Evolutionary conservation across 2,888 invertebrate species (phyloP).

Genomic region (Cataglyphis livida): DNA sequence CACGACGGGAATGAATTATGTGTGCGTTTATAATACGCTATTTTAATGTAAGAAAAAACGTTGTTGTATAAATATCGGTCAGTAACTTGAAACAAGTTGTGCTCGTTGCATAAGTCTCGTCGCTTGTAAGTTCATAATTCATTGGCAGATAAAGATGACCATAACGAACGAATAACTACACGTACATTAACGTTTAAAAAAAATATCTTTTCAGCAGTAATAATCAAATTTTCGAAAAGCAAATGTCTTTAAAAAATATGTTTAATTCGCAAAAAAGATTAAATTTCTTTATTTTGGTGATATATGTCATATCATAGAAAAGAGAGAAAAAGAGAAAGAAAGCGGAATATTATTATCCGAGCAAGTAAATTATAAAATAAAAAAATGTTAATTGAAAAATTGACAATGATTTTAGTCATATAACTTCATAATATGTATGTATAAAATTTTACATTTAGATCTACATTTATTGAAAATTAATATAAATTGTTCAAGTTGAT

Average conservation of each 20-base stretch:
- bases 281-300: neutral
- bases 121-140: neutral
- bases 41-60: constrained; percentile 36
- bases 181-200: neutral
- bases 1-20: constrained; percentile 52
- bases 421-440: neutral
- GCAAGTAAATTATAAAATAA: neutral
- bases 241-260: neutral
- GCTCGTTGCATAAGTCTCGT: constrained; percentile 17
- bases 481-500: neutral
- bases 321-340: no score
- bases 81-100: constrained; percentile 56
- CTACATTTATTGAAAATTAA: neutral
- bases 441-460: neutral
- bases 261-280: neutral
- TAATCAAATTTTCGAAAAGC: neutral
- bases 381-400: neutral
- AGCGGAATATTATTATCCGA: no score
- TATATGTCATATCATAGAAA: neutral
- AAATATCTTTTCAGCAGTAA: neutral
- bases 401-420: neutral
- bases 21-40: constrained; percentile 7
- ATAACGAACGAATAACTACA: neutral
- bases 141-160: neutral
- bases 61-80: constrained; percentile 50